Conservation (phyloP, 2,888 invertebrate genomes). For the Eulithis prunata region DNA sequence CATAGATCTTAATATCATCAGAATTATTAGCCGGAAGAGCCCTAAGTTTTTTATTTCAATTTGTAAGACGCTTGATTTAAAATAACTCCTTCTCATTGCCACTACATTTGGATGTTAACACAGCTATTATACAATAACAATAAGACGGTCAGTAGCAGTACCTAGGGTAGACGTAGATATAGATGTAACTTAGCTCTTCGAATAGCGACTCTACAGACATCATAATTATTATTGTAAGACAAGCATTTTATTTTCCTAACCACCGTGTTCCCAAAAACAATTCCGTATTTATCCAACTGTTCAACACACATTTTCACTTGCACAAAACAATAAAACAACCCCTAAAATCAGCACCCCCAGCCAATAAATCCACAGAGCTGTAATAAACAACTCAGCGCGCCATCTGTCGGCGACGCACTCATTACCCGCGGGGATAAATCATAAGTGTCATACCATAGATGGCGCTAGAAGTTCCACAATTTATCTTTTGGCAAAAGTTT, state of each 20-base stretch:
- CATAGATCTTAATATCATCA: too few species aligned
- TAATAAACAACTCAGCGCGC: constrained; percentile 47
- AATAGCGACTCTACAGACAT: too few species aligned
- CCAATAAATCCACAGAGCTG: constrained; percentile 72
- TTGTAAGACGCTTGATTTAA: too few species aligned
- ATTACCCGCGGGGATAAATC: constrained; percentile 73
- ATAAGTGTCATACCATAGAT: constrained; percentile 65
- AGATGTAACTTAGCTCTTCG: too few species aligned
- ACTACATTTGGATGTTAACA: too few species aligned
- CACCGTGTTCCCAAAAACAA: neutral
- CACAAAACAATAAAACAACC: constrained; percentile 41
- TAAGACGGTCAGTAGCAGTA: too few species aligned
- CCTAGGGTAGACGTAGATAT: too few species aligned
- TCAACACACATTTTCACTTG: constrained; percentile 40
- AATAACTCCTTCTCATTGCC: too few species aligned
- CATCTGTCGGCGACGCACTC: constrained; percentile 66
- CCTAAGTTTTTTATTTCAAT: too few species aligned
- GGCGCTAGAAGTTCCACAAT: constrained; percentile 70
- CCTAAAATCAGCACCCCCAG: constrained; percentile 40
- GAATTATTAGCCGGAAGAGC: too few species aligned
- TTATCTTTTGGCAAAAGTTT: constrained; percentile 58
- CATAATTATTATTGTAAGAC: too few species aligned
- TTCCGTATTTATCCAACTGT: constrained; percentile 13
- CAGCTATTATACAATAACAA: too few species aligned
- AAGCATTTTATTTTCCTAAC: neutral